Evolutionary conservation across 2,888 invertebrate species (phyloP).

Genomic region (Drosophila robusta): DNA sequence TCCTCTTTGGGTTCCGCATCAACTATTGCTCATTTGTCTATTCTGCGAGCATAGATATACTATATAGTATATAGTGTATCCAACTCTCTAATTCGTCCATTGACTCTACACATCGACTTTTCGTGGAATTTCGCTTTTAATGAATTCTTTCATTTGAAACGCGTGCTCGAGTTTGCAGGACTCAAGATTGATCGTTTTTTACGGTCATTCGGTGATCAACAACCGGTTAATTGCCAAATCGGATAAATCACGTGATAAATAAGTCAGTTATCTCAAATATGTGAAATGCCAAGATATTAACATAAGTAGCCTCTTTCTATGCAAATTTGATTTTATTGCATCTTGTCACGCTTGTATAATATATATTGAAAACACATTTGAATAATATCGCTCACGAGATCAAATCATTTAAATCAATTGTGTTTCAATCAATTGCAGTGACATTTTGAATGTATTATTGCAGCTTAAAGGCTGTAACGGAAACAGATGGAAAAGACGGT

Average conservation of each 20-base stretch:
- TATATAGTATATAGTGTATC: not conserved
- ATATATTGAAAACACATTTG: not conserved
- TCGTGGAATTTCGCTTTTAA: not conserved
- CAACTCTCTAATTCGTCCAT: constrained; percentile 11
- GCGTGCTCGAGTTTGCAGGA: not conserved
- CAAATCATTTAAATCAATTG: constrained; percentile 11
- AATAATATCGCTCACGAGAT: constrained; percentile 17
- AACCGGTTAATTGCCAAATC: constrained; percentile 25
- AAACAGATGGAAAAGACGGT: not conserved
- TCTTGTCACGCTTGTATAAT: not conserved
- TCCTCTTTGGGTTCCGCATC: constrained; percentile 24
- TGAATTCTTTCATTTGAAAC: not conserved
- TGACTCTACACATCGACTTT: constrained; percentile 17
- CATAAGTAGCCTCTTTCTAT: constrained; percentile 10
- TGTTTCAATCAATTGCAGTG: not conserved
- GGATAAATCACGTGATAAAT: not conserved
- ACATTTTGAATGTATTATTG: no score
- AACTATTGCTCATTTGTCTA: not conserved
- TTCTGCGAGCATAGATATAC: constrained; percentile 10
- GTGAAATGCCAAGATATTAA: not conserved
- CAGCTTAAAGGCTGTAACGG: not conserved
- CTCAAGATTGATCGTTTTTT: not conserved
- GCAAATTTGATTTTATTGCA: constrained; percentile 12
- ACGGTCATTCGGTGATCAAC: not conserved
- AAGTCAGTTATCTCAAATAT: not conserved